Evolutionary conservation across 92 coral and sea anemone genomes (phyloP).

Genomic region (Phenganax stokvisi): DNA sequence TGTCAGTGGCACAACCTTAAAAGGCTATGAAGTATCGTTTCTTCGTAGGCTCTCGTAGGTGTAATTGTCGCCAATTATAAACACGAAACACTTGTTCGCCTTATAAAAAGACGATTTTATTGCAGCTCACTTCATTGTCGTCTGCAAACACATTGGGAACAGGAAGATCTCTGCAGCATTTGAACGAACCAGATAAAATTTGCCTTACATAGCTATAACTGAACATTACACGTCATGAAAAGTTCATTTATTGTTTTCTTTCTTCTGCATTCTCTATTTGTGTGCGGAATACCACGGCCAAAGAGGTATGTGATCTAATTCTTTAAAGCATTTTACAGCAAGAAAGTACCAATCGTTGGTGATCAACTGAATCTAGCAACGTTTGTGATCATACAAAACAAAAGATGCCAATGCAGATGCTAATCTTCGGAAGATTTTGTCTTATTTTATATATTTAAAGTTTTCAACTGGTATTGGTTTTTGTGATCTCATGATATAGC

Average conservation of each 20-base stretch:
- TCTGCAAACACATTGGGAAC: neutral
- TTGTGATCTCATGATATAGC: too few relatives aligned
- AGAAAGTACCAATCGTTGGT: neutral
- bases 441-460: too few relatives aligned
- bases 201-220: neutral
- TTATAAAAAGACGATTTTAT: neutral
- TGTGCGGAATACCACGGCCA: constrained; percentile 1
- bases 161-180: neutral
- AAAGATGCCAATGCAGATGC: neutral
- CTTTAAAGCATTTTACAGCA: neutral
- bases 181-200: neutral
- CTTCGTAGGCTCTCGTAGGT: too few relatives aligned
- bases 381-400: neutral
- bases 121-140: constrained; percentile 5
- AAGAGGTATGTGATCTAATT: neutral
- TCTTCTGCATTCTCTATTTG: constrained; percentile 12
- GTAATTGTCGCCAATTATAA: too few relatives aligned
- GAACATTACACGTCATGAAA: neutral
- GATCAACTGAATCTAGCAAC: neutral
- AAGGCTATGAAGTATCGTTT: too few relatives aligned
- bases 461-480: too few relatives aligned
- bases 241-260: neutral
- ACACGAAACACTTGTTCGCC: too few relatives aligned
- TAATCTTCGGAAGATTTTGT: too few relatives aligned
- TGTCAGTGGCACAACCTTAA: too few relatives aligned